phyloP scores from a whole-genome alignment of 2,113 vertebrate genomes.

The Eudyptes chrysolophus region DNA sequence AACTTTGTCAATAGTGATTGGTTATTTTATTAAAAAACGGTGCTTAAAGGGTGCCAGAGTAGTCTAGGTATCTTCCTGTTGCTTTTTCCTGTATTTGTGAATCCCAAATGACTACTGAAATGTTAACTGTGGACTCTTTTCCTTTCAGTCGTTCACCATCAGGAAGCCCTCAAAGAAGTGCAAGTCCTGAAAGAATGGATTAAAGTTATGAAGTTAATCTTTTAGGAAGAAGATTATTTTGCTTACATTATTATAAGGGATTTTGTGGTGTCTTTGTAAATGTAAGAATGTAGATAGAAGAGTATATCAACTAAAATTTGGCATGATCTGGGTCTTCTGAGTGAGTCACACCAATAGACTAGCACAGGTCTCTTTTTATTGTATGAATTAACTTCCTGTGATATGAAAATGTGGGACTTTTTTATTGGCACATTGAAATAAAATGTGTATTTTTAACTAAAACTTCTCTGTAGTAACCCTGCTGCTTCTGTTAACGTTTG shows the following conservation, averaged over 20 bases:
- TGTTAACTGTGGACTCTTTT: slow-evolving; percentile 36
- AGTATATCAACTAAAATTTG: slow-evolving; percentile 74
- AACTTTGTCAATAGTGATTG: not conserved
- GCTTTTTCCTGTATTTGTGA: not conserved
- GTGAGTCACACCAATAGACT: slow-evolving; percentile 78
- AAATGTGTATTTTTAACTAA: slow-evolving; percentile 82
- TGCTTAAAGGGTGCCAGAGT: not conserved
- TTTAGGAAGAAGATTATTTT: slow-evolving; percentile 81
- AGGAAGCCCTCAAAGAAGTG: slow-evolving; percentile 83
- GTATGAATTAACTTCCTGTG: slow-evolving; percentile 80
- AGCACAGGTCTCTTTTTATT: slow-evolving; percentile 77
- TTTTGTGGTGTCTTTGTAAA: slow-evolving; percentile 79
- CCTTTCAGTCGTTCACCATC: slow-evolving; percentile 82
- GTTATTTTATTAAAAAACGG: not conserved
- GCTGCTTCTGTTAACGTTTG: slow-evolving; percentile 58
- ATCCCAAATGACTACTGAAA: not conserved
- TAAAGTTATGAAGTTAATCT: slow-evolving; percentile 74
- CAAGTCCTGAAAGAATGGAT: slow-evolving; percentile 84
- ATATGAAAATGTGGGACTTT: slow-evolving; percentile 77
- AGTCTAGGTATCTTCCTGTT: not conserved
- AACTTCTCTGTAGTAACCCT: slow-evolving; percentile 72
- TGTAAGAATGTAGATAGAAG: slow-evolving; percentile 75
- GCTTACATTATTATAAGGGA: slow-evolving; percentile 86
- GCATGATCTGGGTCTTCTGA: slow-evolving; percentile 75
- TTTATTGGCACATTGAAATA: slow-evolving; percentile 85